These are phyloP conservation scores for Myotis vivesi DNA, from an alignment of 2,797 vertebrate species.

Conservation along the genomic window DNA sequence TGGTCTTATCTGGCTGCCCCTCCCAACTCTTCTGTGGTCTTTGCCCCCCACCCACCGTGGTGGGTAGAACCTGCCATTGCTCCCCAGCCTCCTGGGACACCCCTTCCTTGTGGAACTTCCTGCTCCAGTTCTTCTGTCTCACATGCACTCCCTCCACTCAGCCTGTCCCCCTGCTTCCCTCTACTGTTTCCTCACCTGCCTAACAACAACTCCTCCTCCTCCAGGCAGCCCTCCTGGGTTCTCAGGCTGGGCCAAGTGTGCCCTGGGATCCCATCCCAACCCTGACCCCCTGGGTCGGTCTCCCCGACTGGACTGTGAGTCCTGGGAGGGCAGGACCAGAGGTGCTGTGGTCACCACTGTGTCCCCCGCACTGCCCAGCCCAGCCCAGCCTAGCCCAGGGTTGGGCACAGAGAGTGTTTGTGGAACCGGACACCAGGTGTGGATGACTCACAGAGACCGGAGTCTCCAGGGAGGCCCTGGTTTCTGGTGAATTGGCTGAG, in stretches of 20 bases:
- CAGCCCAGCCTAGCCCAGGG: not conserved
- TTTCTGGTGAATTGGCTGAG: not conserved
- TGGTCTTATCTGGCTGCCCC: not conserved
- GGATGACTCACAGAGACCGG: not conserved
- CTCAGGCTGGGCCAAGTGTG: not conserved
- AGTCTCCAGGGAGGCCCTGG: slow-evolving; percentile 42
- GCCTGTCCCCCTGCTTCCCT: not conserved
- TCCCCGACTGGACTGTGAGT: not conserved
- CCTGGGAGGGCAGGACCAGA: not conserved
- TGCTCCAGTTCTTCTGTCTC: not conserved
- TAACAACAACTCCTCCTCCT: not conserved
- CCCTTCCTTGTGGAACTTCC: not conserved
- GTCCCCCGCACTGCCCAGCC: not conserved
- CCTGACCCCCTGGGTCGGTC: not conserved
- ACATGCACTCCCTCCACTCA: not conserved
- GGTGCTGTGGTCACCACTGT: not conserved
- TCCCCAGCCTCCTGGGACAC: not conserved
- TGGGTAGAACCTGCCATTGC: not conserved
- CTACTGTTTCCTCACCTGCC: not conserved
- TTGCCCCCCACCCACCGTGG: not conserved
- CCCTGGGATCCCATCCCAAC: not conserved
- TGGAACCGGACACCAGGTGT: slow-evolving; percentile 40
- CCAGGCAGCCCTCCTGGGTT: not conserved
- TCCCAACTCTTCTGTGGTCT: too few species aligned
- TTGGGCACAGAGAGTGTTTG: not conserved